phyloP scores from a whole-genome alignment of 2,113 vertebrate species.

The Alligator mississippiensis region DNA sequence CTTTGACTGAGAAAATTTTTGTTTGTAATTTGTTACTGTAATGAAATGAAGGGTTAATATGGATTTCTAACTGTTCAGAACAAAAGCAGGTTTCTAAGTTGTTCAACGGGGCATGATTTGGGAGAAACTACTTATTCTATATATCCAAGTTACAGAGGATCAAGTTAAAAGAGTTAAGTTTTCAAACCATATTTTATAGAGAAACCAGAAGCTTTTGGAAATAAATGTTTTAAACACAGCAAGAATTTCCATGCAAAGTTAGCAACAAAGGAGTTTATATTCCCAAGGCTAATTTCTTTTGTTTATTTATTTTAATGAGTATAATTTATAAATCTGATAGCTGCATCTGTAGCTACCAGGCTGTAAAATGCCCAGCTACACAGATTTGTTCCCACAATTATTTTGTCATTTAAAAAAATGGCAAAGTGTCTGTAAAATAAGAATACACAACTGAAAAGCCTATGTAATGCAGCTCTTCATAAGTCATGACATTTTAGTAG shows the following conservation, averaged over 20 bases:
- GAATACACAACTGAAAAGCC: neutral
- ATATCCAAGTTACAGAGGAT: neutral
- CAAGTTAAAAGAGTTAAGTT: neutral
- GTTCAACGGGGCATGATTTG: neutral
- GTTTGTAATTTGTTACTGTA: slow-evolving; percentile 12
- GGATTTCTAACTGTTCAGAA: slow-evolving; percentile 73
- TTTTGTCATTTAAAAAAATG: neutral
- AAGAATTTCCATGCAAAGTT: neutral
- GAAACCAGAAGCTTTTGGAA: neutral
- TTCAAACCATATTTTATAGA: neutral
- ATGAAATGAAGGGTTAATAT: slow-evolving; percentile 31
- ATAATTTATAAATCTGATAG: neutral
- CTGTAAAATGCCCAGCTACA: neutral
- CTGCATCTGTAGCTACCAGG: neutral
- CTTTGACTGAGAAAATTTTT: neutral
- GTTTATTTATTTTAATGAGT: neutral
- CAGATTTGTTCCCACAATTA: neutral
- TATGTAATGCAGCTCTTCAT: neutral
- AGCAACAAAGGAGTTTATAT: neutral
- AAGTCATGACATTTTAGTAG: too few species aligned
- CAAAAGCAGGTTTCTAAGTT: neutral
- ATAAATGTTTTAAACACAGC: neutral
- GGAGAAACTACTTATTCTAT: neutral
- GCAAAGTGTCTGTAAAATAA: neutral
- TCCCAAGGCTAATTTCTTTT: neutral